Percentiles rank a stretch among this genome's conserved stretches.
Evolutionary conservation across 2,888 invertebrate genomes (phyloP).

Genomic region (Allophyes oxyacanthae): DNA sequence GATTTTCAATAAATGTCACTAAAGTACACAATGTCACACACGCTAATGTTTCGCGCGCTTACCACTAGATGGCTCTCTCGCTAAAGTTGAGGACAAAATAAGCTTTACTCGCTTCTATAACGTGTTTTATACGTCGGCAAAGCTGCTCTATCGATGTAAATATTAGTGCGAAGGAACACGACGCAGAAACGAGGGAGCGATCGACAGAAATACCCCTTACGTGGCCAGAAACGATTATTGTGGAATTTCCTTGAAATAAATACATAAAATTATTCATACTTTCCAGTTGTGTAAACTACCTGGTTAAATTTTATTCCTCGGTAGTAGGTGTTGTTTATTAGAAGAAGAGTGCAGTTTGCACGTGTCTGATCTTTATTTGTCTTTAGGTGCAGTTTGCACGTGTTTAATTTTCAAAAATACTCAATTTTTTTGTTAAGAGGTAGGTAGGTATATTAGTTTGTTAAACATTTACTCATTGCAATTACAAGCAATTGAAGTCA

Average conservation of each 20-base stretch:
- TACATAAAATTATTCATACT: constrained; percentile 25
- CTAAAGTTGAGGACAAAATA: constrained; percentile 87
- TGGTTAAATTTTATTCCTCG: constrained; percentile 16
- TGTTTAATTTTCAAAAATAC: constrained; percentile 11
- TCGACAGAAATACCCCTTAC: constrained; percentile 85
- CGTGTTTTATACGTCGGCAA: constrained; percentile 87
- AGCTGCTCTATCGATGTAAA: constrained; percentile 79
- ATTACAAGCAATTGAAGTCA: constrained; percentile 1
- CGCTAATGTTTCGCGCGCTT: constrained; percentile 72
- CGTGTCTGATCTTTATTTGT: constrained; percentile 12
- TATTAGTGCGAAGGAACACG: constrained; percentile 82
- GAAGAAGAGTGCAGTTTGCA: constrained; percentile 19
- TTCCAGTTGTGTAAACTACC: constrained; percentile 23
- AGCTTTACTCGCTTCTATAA: constrained; percentile 83
- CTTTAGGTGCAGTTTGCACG: constrained; percentile 26
- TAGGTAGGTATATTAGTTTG: too few species aligned
- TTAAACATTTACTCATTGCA: background rate
- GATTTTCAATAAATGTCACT: constrained; percentile 71
- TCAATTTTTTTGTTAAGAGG: constrained; percentile 7
- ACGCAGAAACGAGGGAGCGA: constrained; percentile 79
- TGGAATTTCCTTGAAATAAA: constrained; percentile 64
- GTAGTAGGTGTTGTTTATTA: constrained; percentile 4
- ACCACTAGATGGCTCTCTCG: constrained; percentile 87
- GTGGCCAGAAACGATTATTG: constrained; percentile 68
- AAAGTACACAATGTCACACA: constrained; percentile 69